Evolutionary conservation across 2,888 invertebrate genomes (phyloP).

Genomic region (Lottia gigantea): DNA sequence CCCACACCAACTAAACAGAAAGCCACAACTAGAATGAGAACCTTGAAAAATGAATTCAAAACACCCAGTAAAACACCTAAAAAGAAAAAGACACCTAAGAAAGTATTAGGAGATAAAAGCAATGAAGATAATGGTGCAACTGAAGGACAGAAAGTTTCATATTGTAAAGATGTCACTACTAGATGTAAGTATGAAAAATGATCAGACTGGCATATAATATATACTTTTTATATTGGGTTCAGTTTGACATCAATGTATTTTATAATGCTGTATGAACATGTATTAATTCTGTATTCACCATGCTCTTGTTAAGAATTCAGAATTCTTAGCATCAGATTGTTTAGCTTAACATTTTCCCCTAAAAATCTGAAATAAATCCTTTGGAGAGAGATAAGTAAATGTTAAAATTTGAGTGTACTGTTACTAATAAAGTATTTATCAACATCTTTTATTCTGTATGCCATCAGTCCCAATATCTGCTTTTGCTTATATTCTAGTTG

Average conservation of each 20-base stretch:
- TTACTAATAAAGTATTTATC: no score
- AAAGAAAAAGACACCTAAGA: slow-evolving; percentile 21
- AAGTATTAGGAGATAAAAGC: slow-evolving; percentile 6
- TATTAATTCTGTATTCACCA: no score
- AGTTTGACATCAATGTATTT: no score
- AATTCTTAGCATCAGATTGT: no score
- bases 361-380: no score
- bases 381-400: no score
- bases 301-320: no score
- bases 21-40: slow-evolving; percentile 32
- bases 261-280: not conserved
- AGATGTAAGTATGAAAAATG: slow-evolving; percentile 37
- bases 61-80: slow-evolving; percentile 24
- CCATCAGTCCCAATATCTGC: no score
- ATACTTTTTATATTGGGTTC: not conserved
- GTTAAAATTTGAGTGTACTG: no score
- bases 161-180: slow-evolving; percentile 52
- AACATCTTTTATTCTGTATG: no score
- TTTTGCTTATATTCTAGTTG: slow-evolving; percentile 30
- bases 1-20: slow-evolving; percentile 41
- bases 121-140: not conserved
- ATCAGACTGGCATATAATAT: no score
- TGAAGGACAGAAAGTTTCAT: slow-evolving; percentile 29
- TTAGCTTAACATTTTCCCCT: no score
- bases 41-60: slow-evolving; percentile 21